These are phyloP conservation scores for Phoenicopterus ruber DNA, from an alignment of 2,113 vertebrate species.

Conservation along the genomic window DNA sequence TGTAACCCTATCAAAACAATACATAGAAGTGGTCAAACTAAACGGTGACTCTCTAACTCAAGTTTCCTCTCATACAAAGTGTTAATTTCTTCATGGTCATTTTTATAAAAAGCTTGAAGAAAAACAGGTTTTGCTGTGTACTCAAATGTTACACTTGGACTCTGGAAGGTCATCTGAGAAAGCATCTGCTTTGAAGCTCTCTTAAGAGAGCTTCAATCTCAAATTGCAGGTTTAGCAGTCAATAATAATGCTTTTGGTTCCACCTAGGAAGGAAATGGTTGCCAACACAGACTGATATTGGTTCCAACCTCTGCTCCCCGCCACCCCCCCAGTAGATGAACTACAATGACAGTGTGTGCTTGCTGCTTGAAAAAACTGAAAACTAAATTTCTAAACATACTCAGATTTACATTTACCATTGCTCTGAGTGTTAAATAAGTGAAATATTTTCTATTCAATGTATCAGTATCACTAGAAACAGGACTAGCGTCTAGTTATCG, in stretches of 20 bases:
- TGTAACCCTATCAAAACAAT: neutral
- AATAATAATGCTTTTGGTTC: neutral
- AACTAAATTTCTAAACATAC: neutral
- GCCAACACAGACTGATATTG: neutral
- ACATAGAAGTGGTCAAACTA: neutral
- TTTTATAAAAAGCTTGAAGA: neutral
- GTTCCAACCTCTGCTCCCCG: neutral
- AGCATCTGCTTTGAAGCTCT: neutral
- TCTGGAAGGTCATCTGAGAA: neutral
- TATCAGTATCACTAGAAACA: neutral
- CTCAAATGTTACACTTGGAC: neutral
- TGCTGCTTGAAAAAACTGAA: neutral
- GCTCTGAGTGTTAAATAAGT: neutral
- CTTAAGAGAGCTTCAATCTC: neutral
- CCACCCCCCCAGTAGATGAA: neutral
- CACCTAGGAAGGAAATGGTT: neutral
- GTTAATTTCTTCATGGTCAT: neutral
- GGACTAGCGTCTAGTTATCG: neutral
- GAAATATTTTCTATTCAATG: neutral
- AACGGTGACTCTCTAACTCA: neutral
- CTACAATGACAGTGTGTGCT: neutral
- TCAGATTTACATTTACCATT: neutral
- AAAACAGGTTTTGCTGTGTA: neutral
- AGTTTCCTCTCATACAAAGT: neutral
- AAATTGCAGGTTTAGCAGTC: neutral